Evolutionary conservation across 2,888 invertebrate species (phyloP).

Genomic region (Ctena decussata): DNA sequence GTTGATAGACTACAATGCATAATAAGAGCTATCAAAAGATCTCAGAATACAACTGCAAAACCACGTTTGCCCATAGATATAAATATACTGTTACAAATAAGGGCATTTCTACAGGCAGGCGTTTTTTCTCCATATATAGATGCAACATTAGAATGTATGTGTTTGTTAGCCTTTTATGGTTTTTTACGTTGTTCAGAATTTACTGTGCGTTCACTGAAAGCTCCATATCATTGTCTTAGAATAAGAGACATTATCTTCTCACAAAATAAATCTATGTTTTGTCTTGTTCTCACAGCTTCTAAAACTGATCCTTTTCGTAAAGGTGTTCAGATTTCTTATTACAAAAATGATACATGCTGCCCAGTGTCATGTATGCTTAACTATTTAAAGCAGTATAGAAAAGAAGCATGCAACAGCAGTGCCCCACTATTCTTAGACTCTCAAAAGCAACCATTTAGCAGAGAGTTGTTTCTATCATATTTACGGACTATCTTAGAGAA

Average conservation of each 20-base stretch:
- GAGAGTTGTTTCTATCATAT: background rate
- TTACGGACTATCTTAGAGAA: background rate
- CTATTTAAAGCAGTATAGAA: background rate
- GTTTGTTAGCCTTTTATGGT: slow-evolving; percentile 16
- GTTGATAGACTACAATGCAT: slow-evolving; percentile 15
- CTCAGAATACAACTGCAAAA: background rate
- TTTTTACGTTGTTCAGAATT: slow-evolving; percentile 31
- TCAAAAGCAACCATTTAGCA: background rate
- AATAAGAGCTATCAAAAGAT: background rate
- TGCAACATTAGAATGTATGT: background rate
- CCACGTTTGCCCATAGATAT: background rate
- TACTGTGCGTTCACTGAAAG: background rate
- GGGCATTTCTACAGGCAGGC: background rate
- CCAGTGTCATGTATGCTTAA: background rate
- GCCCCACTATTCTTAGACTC: background rate
- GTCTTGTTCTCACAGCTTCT: background rate
- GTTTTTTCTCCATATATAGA: slow-evolving; percentile 1
- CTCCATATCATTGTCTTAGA: background rate
- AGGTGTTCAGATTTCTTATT: background rate
- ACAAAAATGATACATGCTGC: background rate
- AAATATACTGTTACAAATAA: background rate
- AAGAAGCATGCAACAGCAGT: background rate
- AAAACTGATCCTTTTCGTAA: slow-evolving; percentile 1
- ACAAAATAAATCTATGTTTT: background rate
- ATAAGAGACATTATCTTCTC: background rate